These are phyloP conservation scores for Lacerta agilis DNA, from an alignment of 2,797 vertebrate genomes.

Conservation along the genomic window DNA sequence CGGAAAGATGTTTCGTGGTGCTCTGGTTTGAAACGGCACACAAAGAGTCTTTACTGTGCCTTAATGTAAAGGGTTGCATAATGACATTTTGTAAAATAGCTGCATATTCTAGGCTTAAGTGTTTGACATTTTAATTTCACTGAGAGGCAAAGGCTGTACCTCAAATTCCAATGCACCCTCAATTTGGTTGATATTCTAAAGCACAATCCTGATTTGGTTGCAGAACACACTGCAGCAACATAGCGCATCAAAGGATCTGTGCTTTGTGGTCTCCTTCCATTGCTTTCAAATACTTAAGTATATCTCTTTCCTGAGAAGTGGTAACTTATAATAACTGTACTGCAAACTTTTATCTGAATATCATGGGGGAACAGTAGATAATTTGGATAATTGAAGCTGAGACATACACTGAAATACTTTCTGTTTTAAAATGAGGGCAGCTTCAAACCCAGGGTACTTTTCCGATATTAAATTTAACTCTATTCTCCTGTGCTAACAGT, in stretches of 20 bases:
- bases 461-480: slow-evolving; percentile 41
- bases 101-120: background rate
- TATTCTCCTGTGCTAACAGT: background rate
- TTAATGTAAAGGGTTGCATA: background rate
- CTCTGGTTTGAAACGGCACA: slow-evolving; percentile 10
- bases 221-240: background rate
- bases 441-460: slow-evolving; percentile 40
- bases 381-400: slow-evolving; percentile 52
- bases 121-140: background rate
- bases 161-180: slow-evolving; percentile 18
- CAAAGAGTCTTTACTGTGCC: background rate
- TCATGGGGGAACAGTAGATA: slow-evolving; percentile 25
- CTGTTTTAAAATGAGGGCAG: slow-evolving; percentile 39
- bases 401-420: slow-evolving; percentile 27
- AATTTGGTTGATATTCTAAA: background rate
- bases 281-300: background rate
- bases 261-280: background rate
- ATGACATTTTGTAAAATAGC: background rate
- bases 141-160: background rate
- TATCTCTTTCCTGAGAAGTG: slow-evolving; percentile 16
- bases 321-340: slow-evolving; percentile 24
- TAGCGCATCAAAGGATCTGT: slow-evolving; percentile 16
- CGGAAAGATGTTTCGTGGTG: background rate
- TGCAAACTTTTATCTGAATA: slow-evolving; percentile 40
- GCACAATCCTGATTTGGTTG: background rate